phyloP scores from a whole-genome alignment of 2,888 invertebrate species.

The Galerucella pusilla region DNA sequence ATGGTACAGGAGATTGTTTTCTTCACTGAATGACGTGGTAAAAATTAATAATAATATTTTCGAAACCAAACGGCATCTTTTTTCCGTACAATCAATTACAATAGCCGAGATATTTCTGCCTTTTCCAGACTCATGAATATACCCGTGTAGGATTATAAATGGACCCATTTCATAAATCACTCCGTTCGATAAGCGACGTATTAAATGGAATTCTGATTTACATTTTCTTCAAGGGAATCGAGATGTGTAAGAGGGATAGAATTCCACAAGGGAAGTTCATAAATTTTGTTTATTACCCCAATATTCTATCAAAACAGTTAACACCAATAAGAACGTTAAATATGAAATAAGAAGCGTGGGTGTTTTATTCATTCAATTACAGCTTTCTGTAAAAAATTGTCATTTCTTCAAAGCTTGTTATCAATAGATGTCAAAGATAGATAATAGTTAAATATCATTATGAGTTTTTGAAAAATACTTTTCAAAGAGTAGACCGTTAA shows the following conservation, averaged over 20 bases:
- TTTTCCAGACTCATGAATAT: slow-evolving; percentile 56
- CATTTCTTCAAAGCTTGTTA: no score
- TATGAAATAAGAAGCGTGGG: no score
- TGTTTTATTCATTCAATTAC: no score
- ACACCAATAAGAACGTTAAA: background rate
- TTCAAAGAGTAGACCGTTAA: no score
- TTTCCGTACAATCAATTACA: slow-evolving; percentile 60
- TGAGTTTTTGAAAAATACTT: no score
- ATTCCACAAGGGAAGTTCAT: background rate
- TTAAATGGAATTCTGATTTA: slow-evolving; percentile 57
- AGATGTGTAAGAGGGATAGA: slow-evolving; percentile 5
- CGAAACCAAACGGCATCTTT: slow-evolving; percentile 58
- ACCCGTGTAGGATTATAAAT: slow-evolving; percentile 55
- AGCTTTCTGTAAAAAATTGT: no score
- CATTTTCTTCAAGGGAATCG: slow-evolving; percentile 42
- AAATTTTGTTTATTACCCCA: slow-evolving; percentile 4
- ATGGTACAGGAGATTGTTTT: background rate
- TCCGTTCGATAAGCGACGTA: slow-evolving; percentile 53
- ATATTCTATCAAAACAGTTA: background rate
- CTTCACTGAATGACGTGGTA: background rate
- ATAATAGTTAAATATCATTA: no score
- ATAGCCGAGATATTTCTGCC: slow-evolving; percentile 54
- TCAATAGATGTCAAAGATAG: no score
- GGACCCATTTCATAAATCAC: slow-evolving; percentile 59
- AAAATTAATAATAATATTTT: no score